Percentiles rank a stretch among this genome's conserved stretches.
phyloP scores from a whole-genome alignment of 2,797 vertebrate species.

The Simalia tracyae region DNA sequence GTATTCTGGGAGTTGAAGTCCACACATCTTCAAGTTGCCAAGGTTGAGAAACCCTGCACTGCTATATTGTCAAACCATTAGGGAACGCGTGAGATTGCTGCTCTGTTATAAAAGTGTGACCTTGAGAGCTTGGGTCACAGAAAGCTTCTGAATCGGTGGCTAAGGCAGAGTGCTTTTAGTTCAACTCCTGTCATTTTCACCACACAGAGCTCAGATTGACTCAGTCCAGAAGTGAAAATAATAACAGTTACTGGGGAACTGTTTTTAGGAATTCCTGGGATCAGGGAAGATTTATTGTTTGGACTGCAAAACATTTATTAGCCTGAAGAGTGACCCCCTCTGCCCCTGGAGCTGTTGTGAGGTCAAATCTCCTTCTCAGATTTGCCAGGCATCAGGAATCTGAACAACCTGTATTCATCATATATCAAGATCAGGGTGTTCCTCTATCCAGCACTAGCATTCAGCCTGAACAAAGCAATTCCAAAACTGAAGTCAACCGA shows the following conservation, averaged over 20 bases:
- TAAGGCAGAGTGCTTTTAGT: neutral
- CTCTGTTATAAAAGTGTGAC: neutral
- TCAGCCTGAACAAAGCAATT: neutral
- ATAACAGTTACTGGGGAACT: neutral
- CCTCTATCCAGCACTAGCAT: neutral
- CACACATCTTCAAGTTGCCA: too few relatives aligned
- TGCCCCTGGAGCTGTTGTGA: neutral
- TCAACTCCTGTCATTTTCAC: neutral
- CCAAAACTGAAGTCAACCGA: neutral
- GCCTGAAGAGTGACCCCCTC: neutral
- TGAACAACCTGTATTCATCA: neutral
- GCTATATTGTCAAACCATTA: neutral
- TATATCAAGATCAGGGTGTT: neutral
- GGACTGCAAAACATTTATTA: neutral
- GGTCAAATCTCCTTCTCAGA: neutral
- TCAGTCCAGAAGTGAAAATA: neutral
- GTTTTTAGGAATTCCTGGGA: neutral
- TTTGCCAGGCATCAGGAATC: neutral
- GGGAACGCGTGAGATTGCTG: neutral
- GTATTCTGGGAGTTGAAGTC: too few relatives aligned
- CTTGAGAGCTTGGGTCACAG: neutral
- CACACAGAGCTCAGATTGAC: neutral
- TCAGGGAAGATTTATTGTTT: slow-evolving; percentile 17
- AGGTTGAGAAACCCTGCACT: neutral
- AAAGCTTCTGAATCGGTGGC: neutral